Base-by-base conservation (phyloP, 2,888 invertebrate genomes). In the Apotomis turbidana region DNA sequence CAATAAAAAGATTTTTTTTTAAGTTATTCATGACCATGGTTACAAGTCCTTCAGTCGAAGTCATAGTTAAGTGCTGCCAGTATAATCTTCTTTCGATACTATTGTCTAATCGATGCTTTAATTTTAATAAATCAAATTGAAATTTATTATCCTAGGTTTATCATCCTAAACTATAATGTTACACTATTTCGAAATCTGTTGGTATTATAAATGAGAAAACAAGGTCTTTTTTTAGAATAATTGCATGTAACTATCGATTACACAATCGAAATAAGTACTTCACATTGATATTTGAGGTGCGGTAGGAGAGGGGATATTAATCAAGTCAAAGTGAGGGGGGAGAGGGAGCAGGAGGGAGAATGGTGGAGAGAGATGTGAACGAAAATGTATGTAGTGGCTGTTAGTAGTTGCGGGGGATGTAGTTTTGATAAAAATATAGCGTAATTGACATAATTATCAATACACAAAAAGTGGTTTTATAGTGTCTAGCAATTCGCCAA, bases 341-440 rank as follows among this genome's bases (percentile, higher is more conserved):
- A 51, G 57, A 55, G 59, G 49, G 70, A 70, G 70, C 57, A 52
- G 41, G 62, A 63, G 66, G 55, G 52, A 58, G 62, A 61, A 57
- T 62, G 49, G 46, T 46, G 59, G 44, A 49, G 38, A 49, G 59
- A 55, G 41, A 27, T 61, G 55, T 62, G 62, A 64, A 73, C 70
- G 70, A 70, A 69, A 69, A 73, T 69, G 60, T 69, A 73, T 69
- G 60, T 69, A 70, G 73, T 70, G 69, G 64, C 55, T 70, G 73
- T 58, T 70, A 46, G 70, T 70, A 73, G 41, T 63, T 70, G 70
- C 62, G 73, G 68, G 68, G 63, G 62, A 62, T 63, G 63, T 72
- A 72, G 68, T 52, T 68, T 62, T 72, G 36, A 68, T 68, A 72
- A 60, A 68, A 68, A 71, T 58, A 71, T 51, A 68, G 62, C 49